phyloP scores from a whole-genome alignment of 2,888 invertebrate species.

The Rhamphomyia laevipes region DNA sequence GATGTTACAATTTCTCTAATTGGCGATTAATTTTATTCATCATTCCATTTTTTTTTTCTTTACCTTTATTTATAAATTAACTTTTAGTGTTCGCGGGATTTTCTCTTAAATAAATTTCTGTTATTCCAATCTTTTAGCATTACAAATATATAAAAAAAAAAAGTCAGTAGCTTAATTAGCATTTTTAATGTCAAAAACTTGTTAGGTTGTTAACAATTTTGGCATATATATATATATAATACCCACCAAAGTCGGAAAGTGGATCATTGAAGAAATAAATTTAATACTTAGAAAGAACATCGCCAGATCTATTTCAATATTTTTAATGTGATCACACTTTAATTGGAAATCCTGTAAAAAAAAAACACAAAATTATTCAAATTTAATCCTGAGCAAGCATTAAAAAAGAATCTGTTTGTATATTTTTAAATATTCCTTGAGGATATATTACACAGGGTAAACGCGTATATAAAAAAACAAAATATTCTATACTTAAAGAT shows the following conservation, averaged over 20 bases:
- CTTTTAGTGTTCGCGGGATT: constrained; percentile 14
- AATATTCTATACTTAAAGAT: too few species aligned
- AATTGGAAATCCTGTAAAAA: constrained; percentile 24
- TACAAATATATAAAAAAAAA: too few species aligned
- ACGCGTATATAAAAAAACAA: too few species aligned
- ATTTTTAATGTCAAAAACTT: constrained; percentile 36
- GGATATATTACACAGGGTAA: too few species aligned
- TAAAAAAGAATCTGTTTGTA: too few species aligned
- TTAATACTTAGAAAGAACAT: constrained; percentile 21
- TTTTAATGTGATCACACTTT: constrained; percentile 19
- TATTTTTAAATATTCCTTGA: too few species aligned
- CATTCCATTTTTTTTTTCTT: constrained; percentile 7
- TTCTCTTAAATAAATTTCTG: too few species aligned
- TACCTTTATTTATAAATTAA: constrained; percentile 11
- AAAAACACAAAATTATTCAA: background rate
- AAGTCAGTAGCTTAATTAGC: constrained; percentile 31
- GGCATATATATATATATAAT: too few species aligned
- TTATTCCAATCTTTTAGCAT: too few species aligned
- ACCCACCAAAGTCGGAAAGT: constrained; percentile 7
- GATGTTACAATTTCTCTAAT: constrained; percentile 38
- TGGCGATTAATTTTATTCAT: constrained; percentile 36
- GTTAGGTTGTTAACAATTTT: constrained; percentile 25
- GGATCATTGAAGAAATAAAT: constrained; percentile 12
- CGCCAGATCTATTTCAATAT: constrained; percentile 6
- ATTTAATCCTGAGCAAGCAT: too few species aligned